Base-by-base conservation (phyloP, 2,888 invertebrate genomes). In the Volucella inanis region DNA sequence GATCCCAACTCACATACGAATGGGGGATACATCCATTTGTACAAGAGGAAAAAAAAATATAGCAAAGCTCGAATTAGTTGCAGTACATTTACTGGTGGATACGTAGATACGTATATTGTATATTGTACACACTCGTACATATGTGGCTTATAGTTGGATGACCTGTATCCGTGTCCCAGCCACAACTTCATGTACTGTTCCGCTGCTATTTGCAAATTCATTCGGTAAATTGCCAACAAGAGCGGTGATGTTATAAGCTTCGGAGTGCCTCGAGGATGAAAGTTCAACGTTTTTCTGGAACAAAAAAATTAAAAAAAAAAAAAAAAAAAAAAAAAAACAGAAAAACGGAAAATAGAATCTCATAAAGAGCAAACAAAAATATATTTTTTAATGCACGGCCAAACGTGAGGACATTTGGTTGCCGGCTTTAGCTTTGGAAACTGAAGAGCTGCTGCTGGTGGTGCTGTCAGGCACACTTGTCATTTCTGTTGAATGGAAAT, bases 331-430 rank as follows among this genome's bases (percentile, higher is more conserved):
- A 41, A 57, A 39, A 57, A 50, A 31, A 76, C 76, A 71, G 38
- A 45, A 70, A 75, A 62, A 38, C 11, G 2, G 2, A 18, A 55
- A 47, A 59, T 6, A 31, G 31, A 31, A 6, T 31, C 31, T 31
- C 31, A 31, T 31, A 57, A 49, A 72, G 22, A 22, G 57, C 50
- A 72, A 72, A 61, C 71, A 72, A 72, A 72, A 55, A 61, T 39
- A 11, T 55, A 15, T 61, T 50, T 75, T 70, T 68, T 72, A 70
- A 62, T 80, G 75, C 68, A 68, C 68, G 76, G 52, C 64, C 70
- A 76, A 76, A 81, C 76, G 81, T 76, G 76, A 76, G 64, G 81
- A 81, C 81, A 80, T 75, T 80, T 75, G 62, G 62, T 62, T 75
- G 50, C 70, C 39, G 41, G 15, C 22, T 3, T 9, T 49, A 50